phyloP scores from a whole-genome alignment of 1,140 invertebrate genomes.

The Solenopsis fugax region DNA sequence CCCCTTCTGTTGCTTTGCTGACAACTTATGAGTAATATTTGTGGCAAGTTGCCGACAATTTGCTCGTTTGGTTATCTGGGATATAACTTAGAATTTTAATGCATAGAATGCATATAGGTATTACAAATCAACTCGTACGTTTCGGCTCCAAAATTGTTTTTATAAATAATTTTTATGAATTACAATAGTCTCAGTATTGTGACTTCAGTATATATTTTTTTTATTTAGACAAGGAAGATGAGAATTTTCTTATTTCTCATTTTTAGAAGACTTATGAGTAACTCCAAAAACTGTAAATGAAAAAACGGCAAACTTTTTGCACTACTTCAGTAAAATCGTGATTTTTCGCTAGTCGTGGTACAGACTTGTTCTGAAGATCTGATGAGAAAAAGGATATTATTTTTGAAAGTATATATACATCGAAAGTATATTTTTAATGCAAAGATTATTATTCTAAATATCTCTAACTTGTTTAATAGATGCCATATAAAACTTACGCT shows the following conservation, averaged over 20 bases:
- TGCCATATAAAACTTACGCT: not conserved
- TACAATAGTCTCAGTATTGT: slow-evolving; percentile 6
- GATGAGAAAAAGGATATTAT: slow-evolving; percentile 44
- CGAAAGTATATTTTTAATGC: slow-evolving; percentile 42
- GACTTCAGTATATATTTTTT: not conserved
- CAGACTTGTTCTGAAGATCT: not conserved
- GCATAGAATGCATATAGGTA: too few species aligned
- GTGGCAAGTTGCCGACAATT: too few species aligned
- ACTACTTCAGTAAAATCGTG: slow-evolving; percentile 34
- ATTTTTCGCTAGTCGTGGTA: slow-evolving; percentile 31
- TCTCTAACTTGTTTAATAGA: not conserved
- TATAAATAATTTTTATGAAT: slow-evolving; percentile 7
- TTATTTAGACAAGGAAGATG: not conserved
- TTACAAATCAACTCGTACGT: too few species aligned
- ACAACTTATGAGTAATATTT: too few species aligned
- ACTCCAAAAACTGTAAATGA: not conserved
- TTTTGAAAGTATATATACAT: slow-evolving; percentile 3
- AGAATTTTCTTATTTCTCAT: slow-evolving; percentile 18
- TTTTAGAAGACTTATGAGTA: not conserved
- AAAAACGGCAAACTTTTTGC: slow-evolving; percentile 15
- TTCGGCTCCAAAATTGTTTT: not conserved
- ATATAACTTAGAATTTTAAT: too few species aligned
- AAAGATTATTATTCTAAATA: not conserved
- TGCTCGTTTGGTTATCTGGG: too few species aligned
- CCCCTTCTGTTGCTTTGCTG: too few species aligned